Evolutionary conservation across 1,140 invertebrate genomes (phyloP).

Genomic region (Ridgeia piscesae): DNA sequence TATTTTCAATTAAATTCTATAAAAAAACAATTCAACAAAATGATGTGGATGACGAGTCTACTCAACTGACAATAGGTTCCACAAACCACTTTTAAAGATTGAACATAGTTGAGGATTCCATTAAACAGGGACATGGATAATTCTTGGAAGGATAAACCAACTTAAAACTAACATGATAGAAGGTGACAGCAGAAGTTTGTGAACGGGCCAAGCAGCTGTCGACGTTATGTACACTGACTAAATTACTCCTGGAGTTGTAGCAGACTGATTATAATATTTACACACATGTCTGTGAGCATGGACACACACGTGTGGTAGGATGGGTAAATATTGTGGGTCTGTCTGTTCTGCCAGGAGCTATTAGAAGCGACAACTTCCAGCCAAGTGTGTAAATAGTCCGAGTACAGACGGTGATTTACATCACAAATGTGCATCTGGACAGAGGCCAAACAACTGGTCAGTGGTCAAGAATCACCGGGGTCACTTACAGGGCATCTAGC

Average conservation of each 20-base stretch:
- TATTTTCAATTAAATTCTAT: not conserved
- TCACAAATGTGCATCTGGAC: not conserved
- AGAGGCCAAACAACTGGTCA: conserved; percentile 6
- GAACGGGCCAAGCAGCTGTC: not conserved
- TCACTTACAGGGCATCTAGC: not conserved
- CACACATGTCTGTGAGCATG: not conserved
- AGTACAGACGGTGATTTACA: not conserved
- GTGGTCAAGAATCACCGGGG: not conserved
- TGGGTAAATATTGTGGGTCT: not conserved
- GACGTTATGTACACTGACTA: not conserved
- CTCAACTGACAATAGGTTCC: too few species aligned
- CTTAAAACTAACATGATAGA: not conserved
- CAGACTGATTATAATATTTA: not conserved
- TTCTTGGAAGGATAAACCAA: not conserved
- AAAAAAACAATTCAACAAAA: not conserved
- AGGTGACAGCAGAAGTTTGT: not conserved
- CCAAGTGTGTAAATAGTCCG: not conserved
- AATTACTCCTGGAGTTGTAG: not conserved
- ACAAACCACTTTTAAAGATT: too few species aligned
- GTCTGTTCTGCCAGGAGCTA: not conserved
- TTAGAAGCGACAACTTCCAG: not conserved
- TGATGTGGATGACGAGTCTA: not conserved
- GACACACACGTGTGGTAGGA: not conserved
- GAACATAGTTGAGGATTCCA: not conserved
- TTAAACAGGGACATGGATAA: not conserved